Evolutionary conservation across 2,113 vertebrate species (phyloP), one percentile per base, ranked within the genome.

Genomic region (Poecilia latipinna): DNA sequence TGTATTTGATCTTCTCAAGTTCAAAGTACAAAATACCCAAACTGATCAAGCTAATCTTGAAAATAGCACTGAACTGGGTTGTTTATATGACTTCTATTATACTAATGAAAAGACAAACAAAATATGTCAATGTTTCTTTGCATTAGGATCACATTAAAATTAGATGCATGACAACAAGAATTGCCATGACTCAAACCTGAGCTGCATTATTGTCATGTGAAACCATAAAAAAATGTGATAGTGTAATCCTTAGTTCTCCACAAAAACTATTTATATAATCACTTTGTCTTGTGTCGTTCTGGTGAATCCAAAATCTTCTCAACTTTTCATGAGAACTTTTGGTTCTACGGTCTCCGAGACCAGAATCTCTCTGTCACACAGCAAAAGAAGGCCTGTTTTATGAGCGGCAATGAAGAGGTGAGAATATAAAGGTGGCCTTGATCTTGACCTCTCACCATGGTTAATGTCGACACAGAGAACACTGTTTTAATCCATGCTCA

Each of bases 381-480:
- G 12, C 44, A 54, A 24, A 67, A 31, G 44, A 32, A 63, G 37
- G 28, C 28, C 60, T 44, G 8, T 24, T 19, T 61, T 37, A 72
- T 22, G 92, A 91, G 28, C 61, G 86, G 90, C 66, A 60, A 93
- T 93, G 87, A 90, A 91, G 90, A 90, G 92, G 7, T 93, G 91
- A 94, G 91, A 94, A 92, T 90, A 88, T 86, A 92, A 88, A 44
- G 42, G 44, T 76, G 68, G 92, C 66, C 74, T 22, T 60, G 65
- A 78, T 44, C 61, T 94, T 94, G 94, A 96, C 94, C 95, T 96
- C 94, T 95, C 94, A 94, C 93, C 93, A 90, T 91, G 90, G 93
- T 93, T 93, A 95, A 95, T 94, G 95, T 96, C 95, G 95, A 95
- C 94, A 94, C 94, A 93, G 91, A 95, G 93, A 95, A 94, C 94